phyloP scores from a whole-genome alignment of 1,140 invertebrate species.

The Microplitis mediator region DNA sequence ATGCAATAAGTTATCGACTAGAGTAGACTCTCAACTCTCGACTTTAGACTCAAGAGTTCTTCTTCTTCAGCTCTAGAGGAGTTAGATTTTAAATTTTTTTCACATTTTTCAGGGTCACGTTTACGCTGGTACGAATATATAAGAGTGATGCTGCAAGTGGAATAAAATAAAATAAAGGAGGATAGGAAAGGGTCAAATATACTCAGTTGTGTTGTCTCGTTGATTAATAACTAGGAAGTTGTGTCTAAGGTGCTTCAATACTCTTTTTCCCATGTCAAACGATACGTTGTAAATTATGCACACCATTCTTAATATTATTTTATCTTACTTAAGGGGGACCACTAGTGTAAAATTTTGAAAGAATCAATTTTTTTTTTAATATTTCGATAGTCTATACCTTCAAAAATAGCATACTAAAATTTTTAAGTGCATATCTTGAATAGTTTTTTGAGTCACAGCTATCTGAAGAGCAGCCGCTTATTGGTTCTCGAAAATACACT shows the following conservation, averaged over 20 bases:
- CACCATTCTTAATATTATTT: slow-evolving; percentile 13
- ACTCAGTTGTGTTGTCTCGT: slow-evolving; percentile 26
- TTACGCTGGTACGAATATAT: neutral
- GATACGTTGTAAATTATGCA: slow-evolving; percentile 42
- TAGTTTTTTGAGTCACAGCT: too few relatives aligned
- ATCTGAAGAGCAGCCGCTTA: too few relatives aligned
- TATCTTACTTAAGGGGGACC: too few relatives aligned
- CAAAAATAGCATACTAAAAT: too few relatives aligned
- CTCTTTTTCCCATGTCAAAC: slow-evolving; percentile 31
- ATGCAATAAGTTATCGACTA: slow-evolving; percentile 48
- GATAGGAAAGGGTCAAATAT: slow-evolving; percentile 29
- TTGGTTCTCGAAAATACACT: too few relatives aligned
- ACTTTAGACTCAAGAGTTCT: too few relatives aligned
- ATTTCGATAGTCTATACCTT: too few relatives aligned
- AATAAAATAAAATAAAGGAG: slow-evolving; percentile 2
- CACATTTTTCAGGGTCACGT: slow-evolving; percentile 5
- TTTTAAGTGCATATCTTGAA: too few relatives aligned
- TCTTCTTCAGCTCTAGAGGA: neutral
- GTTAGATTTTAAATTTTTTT: neutral
- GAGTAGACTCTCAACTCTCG: neutral
- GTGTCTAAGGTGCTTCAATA: slow-evolving; percentile 31
- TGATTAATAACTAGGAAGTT: slow-evolving; percentile 55
- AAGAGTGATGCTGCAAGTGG: slow-evolving; percentile 31
- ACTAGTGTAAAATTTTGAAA: too few relatives aligned
- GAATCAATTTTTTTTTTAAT: too few relatives aligned